Evolutionary conservation across 2,113 vertebrate species (phyloP).

Genomic region (Climacteris rufus): DNA sequence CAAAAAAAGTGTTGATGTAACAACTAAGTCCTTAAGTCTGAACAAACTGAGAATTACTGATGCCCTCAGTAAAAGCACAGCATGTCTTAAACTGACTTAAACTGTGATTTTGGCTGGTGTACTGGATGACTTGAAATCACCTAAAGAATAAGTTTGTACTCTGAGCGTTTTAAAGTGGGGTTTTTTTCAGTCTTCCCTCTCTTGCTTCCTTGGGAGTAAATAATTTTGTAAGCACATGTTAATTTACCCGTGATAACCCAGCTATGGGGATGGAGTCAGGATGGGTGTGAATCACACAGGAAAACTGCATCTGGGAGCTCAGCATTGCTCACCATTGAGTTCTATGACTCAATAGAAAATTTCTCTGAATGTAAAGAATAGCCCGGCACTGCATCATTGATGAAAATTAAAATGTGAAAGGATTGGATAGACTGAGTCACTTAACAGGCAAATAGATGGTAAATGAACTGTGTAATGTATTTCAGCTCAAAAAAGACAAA

Average conservation of each 20-base stretch:
- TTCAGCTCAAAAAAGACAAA: not conserved
- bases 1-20: not conserved
- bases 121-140: not conserved
- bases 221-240: not conserved
- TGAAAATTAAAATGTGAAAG: constrained; percentile 1
- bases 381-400: not conserved
- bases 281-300: not conserved
- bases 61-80: not conserved
- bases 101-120: not conserved
- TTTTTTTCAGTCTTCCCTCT: not conserved
- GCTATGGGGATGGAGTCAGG: not conserved
- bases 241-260: not conserved
- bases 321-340: not conserved
- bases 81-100: not conserved
- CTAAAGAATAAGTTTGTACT: not conserved
- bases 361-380: not conserved
- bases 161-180: not conserved
- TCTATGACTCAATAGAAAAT: not conserved
- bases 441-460: constrained; percentile 23
- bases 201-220: not conserved
- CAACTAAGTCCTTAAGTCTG: not conserved
- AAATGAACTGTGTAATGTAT: constrained; percentile 36
- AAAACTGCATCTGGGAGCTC: not conserved
- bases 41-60: not conserved
- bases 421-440: not conserved